Percentiles rank a stretch among this genome's conserved stretches.
These are phyloP conservation scores for Dipus sagitta DNA, from an alignment of 2,797 vertebrate genomes.

Conservation along the genomic window DNA sequence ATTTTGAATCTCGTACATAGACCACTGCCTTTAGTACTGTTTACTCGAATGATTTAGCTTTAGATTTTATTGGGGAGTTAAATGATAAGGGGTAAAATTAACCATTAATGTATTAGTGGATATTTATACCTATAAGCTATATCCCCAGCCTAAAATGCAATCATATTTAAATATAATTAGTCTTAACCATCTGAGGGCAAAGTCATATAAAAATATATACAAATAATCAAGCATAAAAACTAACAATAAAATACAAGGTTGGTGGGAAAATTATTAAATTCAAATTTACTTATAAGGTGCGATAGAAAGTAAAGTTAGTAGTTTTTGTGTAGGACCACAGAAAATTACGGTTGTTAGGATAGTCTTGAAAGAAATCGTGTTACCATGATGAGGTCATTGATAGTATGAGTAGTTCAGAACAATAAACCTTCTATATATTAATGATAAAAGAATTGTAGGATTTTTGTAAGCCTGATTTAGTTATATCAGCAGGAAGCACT, in stretches of 20 bases:
- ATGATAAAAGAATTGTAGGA: background rate
- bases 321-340: background rate
- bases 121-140: background rate
- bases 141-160: background rate
- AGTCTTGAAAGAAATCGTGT: background rate
- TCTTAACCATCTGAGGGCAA: background rate
- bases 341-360: background rate
- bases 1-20: background rate
- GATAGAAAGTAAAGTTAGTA: background rate
- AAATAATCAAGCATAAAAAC: background rate
- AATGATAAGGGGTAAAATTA: background rate
- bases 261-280: background rate
- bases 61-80: constrained; percentile 36
- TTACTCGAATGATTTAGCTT: constrained; percentile 12
- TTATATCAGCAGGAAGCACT: background rate
- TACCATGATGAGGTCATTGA: background rate
- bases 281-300: background rate
- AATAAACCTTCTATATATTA: background rate
- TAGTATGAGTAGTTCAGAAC: background rate
- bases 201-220: background rate
- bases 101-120: background rate
- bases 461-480: background rate
- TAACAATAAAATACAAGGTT: background rate
- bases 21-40: background rate
- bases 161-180: background rate